Evolutionary conservation across 2,113 vertebrate genomes (phyloP), one percentile per base, ranked within the genome.

Genomic region (Cyanoderma ruficeps): DNA sequence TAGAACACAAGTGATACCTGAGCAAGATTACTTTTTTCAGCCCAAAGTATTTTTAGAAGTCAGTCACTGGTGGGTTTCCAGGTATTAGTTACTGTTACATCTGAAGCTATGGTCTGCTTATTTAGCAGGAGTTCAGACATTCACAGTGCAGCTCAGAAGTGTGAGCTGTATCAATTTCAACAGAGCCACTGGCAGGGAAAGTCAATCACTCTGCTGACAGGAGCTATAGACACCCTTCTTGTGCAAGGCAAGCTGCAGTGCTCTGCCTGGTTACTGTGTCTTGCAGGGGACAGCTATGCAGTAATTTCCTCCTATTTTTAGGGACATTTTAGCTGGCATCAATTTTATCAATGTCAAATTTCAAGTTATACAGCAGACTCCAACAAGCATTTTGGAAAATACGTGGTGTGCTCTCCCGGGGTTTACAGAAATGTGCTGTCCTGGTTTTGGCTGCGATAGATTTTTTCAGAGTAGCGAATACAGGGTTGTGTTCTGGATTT

Each of bases 161-260:
- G 0, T 70, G 79, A 90, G 30, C 68, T 59, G 63, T 83, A 67
- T 91, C 61, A 30, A 50, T 86, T 92, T 90, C 75, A 77, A 6
- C 47, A 28, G 65, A 83, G 71, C 27, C 1, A 0, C 1, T 42
- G 57, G 59, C 50, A 70, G 24, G 55, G 90, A 77, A 97, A 95
- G 42, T 31, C 79, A 74, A 86, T 83, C 86, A 49, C 21, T 57
- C 30, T 86, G 90, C 33, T 89, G 86, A 95, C 85, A 93, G 94
- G 20, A 86, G 63, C 82, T 85, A 2, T 31, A 79, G 65, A 79
- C 82, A 95, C 44, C 28, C 31, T 13, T 7, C 27, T 22, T 22
- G n/a, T 65, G 53, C 46, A 79, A 57, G 63, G 64, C 46, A 88
- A 83, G n/a, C 75, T 77, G 55, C 82, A 67, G 57, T 14, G 15